These are phyloP conservation scores for Channa maculata DNA, from an alignment of 2,113 vertebrate genomes.

Conservation along the genomic window DNA sequence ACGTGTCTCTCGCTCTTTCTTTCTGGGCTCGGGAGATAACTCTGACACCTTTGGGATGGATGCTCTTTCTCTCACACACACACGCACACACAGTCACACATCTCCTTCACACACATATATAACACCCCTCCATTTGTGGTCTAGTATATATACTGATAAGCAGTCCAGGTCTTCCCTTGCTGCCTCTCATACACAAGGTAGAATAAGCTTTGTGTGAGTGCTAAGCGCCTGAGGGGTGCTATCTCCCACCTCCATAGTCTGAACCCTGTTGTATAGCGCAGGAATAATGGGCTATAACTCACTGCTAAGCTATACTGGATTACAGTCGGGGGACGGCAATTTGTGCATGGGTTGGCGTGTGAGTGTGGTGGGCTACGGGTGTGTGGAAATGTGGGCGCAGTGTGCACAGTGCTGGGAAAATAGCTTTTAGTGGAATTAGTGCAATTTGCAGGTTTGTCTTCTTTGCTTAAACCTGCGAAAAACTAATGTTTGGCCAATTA, in stretches of 20 bases:
- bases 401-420: background rate
- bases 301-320: conserved; percentile 59
- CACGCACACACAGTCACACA: conserved; percentile 26
- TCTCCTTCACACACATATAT: conserved; percentile 24
- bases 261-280: conserved; percentile 55
- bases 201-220: conserved; percentile 64
- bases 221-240: conserved; percentile 52
- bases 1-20: conserved; percentile 46
- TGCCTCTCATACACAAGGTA: conserved; percentile 49
- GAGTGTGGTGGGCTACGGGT: conserved; percentile 8
- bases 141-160: conserved; percentile 64
- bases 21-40: conserved; percentile 71
- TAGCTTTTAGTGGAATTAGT: conserved; percentile 18
- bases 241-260: conserved; percentile 69
- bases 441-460: background rate
- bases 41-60: conserved; percentile 72
- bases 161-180: conserved; percentile 50
- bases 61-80: conserved; percentile 23
- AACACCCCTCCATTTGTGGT: conserved; percentile 42
- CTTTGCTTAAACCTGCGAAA: background rate
- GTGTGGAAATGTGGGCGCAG: conserved; percentile 3
- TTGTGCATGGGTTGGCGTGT: conserved; percentile 27
- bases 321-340: conserved; percentile 57
- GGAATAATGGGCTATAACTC: conserved; percentile 72
- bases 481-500: background rate